Base-by-base conservation (phyloP, 2,888 invertebrate genomes). In the Pandemis cinnamomeana region DNA sequence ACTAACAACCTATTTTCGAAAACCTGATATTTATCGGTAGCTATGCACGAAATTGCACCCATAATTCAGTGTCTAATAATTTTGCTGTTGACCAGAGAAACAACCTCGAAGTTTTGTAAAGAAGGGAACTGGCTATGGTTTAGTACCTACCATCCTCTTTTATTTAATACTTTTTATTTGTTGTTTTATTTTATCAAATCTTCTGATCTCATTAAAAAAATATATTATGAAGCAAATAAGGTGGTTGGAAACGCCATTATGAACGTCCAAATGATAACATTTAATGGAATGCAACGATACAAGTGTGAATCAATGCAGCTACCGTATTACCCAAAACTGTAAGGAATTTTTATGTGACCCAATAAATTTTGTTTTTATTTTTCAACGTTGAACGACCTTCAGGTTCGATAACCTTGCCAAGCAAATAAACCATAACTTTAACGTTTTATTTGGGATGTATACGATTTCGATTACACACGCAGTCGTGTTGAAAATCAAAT, bases 331-430 rank as follows among this genome's bases (percentile, higher is more conserved):
- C 48, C 51, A 60, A 42, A 66, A 70, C 44, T 51, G 10, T 51
- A 51, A 51, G 72, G 46, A 63, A 60, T 64, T 66, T 71, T 71
- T 64, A 55, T 66, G 64, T 70, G 73, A 69, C 58, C 73, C 73
- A 73, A 73, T 73, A 64, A 71, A 41, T 36, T 55, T 55, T 13
- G 51, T 13, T 58, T 73, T 64, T 68, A 7, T 64, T 66, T 69
- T 66, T 66, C 51, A 8, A 15, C 69, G 42, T 51, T 51, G 69
- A 73, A 73, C 60, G 69, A 70, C 69, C 64, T 67, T 68, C 60
- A 58, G 42, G 73, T 64, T 73, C 73, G 15, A 64, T 66, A 27
- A 44, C 69, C 69, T 69, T 20, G 11, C 13, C 68, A 48, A 42
- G 27, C 51, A 68, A 72, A 48, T 48, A 69, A 68, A 55, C 48